Conservation (phyloP, 2,113 vertebrate species). For the Helogale parvula region DNA sequence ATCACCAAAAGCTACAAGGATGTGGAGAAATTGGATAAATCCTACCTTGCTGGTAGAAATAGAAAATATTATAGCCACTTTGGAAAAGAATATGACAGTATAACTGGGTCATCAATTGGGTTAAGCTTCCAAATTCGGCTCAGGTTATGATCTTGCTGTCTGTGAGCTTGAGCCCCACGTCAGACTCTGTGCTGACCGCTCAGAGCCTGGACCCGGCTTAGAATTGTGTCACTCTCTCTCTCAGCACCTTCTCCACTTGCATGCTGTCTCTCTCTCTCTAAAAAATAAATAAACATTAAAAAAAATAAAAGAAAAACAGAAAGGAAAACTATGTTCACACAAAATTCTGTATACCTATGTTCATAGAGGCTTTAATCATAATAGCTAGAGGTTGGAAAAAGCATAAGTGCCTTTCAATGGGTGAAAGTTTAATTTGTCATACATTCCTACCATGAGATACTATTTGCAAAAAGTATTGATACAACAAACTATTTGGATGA, state of each 20-base stretch:
- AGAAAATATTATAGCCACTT: neutral
- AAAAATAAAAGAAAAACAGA: too few species aligned
- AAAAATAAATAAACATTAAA: too few species aligned
- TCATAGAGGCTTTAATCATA: neutral
- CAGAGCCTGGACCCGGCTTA: too few species aligned
- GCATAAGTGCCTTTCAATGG: neutral
- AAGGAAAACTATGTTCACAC: neutral
- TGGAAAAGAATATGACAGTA: neutral
- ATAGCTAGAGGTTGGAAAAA: neutral
- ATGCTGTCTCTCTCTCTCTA: too few species aligned
- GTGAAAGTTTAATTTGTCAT: neutral
- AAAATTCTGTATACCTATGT: neutral
- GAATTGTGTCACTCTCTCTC: too few species aligned
- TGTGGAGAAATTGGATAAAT: neutral
- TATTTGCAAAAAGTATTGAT: neutral
- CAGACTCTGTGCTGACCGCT: too few species aligned
- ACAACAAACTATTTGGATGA: neutral
- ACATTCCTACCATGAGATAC: neutral
- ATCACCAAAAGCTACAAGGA: neutral
- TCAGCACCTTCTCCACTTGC: too few species aligned
- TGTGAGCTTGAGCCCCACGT: too few species aligned
- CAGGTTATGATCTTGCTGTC: too few species aligned
- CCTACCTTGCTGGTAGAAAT: neutral
- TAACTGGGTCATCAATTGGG: accelerated
- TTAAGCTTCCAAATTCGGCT: too few species aligned